Conservation (phyloP, 1,140 invertebrate species). For the Camponotus floridanus region DNA sequence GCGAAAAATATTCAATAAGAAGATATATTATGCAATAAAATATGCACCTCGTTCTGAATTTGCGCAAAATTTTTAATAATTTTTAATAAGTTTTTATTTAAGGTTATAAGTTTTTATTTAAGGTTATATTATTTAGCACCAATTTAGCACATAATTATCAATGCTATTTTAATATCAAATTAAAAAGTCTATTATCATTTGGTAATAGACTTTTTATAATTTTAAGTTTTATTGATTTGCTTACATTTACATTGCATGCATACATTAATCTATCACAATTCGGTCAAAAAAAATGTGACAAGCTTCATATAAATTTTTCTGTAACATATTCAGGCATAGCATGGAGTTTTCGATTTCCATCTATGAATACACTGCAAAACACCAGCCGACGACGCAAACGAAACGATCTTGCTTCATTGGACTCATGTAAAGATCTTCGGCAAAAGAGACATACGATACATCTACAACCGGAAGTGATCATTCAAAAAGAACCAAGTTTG, state of each 20-base stretch:
- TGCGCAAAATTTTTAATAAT: neutral
- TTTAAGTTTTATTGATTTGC: neutral
- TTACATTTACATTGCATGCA: too few species aligned
- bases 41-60: conserved; percentile 38
- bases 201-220: neutral
- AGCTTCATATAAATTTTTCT: conserved; percentile 44
- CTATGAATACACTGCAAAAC: conserved; percentile 78
- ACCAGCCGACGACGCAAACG: conserved; percentile 76
- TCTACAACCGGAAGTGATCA: conserved; percentile 75
- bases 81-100: neutral
- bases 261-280: neutral
- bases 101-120: neutral
- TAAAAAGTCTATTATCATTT: neutral
- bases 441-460: conserved; percentile 77
- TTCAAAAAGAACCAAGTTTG: conserved; percentile 72
- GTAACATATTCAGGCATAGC: conserved; percentile 79
- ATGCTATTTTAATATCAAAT: neutral
- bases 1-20: neutral
- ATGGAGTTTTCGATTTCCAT: conserved; percentile 84
- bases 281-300: neutral
- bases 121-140: neutral
- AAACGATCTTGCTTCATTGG: conserved; percentile 70
- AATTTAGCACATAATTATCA: neutral
- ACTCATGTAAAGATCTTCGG: conserved; percentile 75
- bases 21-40: neutral